These are phyloP conservation scores for Byasa hedistus DNA, from an alignment of 2,888 invertebrate species.

Conservation along the genomic window DNA sequence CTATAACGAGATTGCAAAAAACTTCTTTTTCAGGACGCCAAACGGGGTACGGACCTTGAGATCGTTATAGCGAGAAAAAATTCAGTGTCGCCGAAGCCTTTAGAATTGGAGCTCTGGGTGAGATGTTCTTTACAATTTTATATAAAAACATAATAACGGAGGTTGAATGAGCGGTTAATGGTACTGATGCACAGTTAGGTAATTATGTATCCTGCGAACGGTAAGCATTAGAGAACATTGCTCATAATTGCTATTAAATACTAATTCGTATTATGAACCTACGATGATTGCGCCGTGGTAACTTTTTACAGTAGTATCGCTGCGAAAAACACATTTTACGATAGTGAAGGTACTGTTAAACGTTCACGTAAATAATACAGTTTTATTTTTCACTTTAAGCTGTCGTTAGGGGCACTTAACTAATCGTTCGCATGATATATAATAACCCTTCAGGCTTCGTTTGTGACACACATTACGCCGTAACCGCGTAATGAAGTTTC, in stretches of 20 bases:
- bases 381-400: too few relatives aligned
- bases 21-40: slow-evolving; percentile 80
- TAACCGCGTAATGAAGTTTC: slow-evolving; percentile 72
- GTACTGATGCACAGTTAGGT: slow-evolving; percentile 40
- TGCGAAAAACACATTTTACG: too few relatives aligned
- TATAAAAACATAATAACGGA: slow-evolving; percentile 35
- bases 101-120: slow-evolving; percentile 91
- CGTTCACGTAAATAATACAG: too few relatives aligned
- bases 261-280: too few relatives aligned
- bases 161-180: slow-evolving; percentile 46
- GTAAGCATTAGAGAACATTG: too few relatives aligned
- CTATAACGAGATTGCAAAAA: background rate
- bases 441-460: slow-evolving; percentile 40
- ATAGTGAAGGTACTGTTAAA: too few relatives aligned
- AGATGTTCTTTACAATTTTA: slow-evolving; percentile 54
- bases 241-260: too few relatives aligned
- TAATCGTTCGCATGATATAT: too few relatives aligned
- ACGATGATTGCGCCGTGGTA: too few relatives aligned
- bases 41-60: slow-evolving; percentile 89
- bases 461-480: slow-evolving; percentile 59
- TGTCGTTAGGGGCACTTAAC: too few relatives aligned
- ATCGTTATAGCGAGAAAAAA: slow-evolving; percentile 90
- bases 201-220: too few relatives aligned
- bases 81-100: slow-evolving; percentile 86
- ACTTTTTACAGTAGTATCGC: too few relatives aligned